These are phyloP conservation scores for Emesis furor DNA, from an alignment of 2,888 invertebrate species.

Conservation along the genomic window DNA sequence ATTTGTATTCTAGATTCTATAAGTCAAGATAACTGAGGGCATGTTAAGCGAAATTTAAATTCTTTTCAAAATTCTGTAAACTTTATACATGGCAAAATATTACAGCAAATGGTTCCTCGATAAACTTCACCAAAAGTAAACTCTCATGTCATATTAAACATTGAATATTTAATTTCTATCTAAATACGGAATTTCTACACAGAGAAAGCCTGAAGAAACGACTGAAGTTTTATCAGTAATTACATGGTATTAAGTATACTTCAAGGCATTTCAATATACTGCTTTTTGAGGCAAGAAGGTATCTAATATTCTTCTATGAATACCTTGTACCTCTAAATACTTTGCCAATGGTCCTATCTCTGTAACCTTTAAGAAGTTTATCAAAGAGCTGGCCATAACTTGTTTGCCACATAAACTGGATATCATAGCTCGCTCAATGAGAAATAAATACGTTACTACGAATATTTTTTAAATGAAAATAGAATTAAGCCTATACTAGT, in stretches of 20 bases:
- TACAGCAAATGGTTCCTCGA: neutral
- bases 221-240: too few species aligned
- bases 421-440: slow-evolving; percentile 3
- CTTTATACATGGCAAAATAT: neutral
- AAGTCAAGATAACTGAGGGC: neutral
- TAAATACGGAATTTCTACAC: too few species aligned
- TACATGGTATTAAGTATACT: too few species aligned
- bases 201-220: too few species aligned
- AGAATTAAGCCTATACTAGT: slow-evolving; percentile 6
- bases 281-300: too few species aligned
- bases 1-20: slow-evolving; percentile 16
- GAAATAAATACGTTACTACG: slow-evolving; percentile 9
- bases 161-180: too few species aligned
- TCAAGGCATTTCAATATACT: too few species aligned
- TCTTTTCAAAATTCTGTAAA: neutral
- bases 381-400: neutral
- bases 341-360: too few species aligned
- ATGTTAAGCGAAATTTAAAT: neutral
- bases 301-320: too few species aligned
- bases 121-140: neutral
- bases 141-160: too few species aligned
- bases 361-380: neutral
- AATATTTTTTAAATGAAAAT: neutral
- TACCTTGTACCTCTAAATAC: too few species aligned
- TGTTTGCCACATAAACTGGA: neutral